Conservation (phyloP, 2,797 vertebrate species). For the Poecilia gillii region DNA sequence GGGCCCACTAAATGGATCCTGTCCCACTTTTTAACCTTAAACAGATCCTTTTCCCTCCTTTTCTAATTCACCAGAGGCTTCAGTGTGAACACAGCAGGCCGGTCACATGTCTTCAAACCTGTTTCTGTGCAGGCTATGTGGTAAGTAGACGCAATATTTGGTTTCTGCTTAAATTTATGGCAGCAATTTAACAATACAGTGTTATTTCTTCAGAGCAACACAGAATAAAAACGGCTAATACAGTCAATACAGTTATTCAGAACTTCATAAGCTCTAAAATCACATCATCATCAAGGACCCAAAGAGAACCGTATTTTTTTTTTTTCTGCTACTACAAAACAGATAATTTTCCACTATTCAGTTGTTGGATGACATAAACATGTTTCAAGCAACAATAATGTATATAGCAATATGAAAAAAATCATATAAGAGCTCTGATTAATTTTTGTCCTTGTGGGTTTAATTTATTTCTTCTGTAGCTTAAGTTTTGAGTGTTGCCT, state of each 20-base stretch:
- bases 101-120: conserved; percentile 96
- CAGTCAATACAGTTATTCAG: not conserved
- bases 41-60: conserved; percentile 28
- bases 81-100: conserved; percentile 92
- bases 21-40: conserved; percentile 10
- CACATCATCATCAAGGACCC: not conserved
- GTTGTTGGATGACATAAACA: not conserved
- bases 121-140: conserved; percentile 99
- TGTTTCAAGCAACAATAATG: not conserved
- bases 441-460: not conserved
- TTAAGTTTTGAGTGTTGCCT: not conserved
- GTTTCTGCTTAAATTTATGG: not conserved
- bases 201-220: not conserved
- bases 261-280: not conserved
- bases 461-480: not conserved
- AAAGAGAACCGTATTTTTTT: not conserved
- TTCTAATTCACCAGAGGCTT: conserved; percentile 86
- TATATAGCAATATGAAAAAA: not conserved
- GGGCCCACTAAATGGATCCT: conserved; percentile 47
- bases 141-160: conserved; percentile 77
- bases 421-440: not conserved
- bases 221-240: not conserved
- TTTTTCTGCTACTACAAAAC: not conserved
- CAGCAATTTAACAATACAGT: not conserved
- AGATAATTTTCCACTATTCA: no score